Conservation (phyloP, 2,797 vertebrate species). For the Valencia hispanica region DNA sequence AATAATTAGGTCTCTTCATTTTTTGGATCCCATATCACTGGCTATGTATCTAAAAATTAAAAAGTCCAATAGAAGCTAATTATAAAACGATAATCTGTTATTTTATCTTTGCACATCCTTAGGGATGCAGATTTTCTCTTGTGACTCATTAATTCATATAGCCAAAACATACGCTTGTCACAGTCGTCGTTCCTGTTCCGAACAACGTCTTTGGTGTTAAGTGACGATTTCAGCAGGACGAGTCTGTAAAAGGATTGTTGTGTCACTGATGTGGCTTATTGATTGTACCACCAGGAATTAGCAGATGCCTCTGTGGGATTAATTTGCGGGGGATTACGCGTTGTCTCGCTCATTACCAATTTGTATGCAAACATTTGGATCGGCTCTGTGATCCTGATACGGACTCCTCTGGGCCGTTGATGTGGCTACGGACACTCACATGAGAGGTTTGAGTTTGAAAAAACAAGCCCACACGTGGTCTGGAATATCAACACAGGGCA, state of each 20-base stretch:
- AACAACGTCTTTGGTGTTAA: background rate
- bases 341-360: constrained; percentile 40
- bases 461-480: background rate
- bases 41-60: background rate
- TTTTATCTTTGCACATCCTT: background rate
- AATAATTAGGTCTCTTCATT: background rate
- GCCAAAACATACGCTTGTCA: background rate
- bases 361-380: constrained; percentile 36
- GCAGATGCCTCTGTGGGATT: constrained; percentile 61
- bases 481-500: constrained; percentile 1
- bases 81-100: background rate
- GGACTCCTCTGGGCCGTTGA: background rate
- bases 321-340: constrained; percentile 59
- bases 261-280: constrained; percentile 50
- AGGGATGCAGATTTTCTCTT: background rate
- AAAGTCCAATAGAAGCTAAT: background rate
- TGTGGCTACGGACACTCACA: background rate
- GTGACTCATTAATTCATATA: background rate
- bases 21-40: background rate
- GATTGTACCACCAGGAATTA: constrained; percentile 52
- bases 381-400: background rate
- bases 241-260: constrained; percentile 17
- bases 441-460: background rate
- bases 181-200: background rate
- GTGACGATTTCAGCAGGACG: background rate